Evolutionary conservation across 1,140 invertebrate genomes (phyloP).

Genomic region (Heliconius himera): DNA sequence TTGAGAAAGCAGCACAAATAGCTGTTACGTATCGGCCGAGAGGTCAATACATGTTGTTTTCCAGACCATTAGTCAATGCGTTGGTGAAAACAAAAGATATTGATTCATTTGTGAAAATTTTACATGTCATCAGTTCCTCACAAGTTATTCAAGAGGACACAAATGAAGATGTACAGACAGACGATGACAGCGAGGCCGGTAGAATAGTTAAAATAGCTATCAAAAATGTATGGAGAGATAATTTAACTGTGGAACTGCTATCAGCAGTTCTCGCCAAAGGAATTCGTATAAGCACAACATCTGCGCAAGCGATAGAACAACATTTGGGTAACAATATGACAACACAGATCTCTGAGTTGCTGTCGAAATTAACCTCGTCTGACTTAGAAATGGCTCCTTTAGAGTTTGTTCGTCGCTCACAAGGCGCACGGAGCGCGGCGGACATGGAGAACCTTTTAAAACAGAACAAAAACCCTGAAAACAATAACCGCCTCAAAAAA

Average conservation of each 20-base stretch:
- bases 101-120: conserved; percentile 71
- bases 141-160: conserved; percentile 46
- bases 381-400: conserved; percentile 82
- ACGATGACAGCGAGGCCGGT: conserved; percentile 76
- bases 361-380: conserved; percentile 84
- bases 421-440: conserved; percentile 49
- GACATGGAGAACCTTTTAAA: conserved; percentile 82
- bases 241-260: conserved; percentile 70
- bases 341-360: conserved; percentile 82
- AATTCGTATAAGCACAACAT: conserved; percentile 83
- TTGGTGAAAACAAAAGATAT: conserved; percentile 83
- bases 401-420: conserved; percentile 56
- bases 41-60: conserved; percentile 81
- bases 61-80: conserved; percentile 81
- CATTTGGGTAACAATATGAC: conserved; percentile 84
- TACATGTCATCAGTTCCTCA: conserved; percentile 60
- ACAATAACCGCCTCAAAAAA: conserved; percentile 79
- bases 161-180: conserved; percentile 51
- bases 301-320: conserved; percentile 84
- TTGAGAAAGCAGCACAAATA: conserved; percentile 82
- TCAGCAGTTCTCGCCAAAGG: conserved; percentile 83
- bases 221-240: conserved; percentile 54
- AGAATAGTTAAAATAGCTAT: conserved; percentile 79
- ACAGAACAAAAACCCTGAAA: conserved; percentile 61
- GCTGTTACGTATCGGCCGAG: conserved; percentile 81